A percentile compares a stretch with the other conserved stretches of the same genome.
Conservation (phyloP, 2,113 vertebrate genomes). For the Heterotilapia buettikoferi region DNA sequence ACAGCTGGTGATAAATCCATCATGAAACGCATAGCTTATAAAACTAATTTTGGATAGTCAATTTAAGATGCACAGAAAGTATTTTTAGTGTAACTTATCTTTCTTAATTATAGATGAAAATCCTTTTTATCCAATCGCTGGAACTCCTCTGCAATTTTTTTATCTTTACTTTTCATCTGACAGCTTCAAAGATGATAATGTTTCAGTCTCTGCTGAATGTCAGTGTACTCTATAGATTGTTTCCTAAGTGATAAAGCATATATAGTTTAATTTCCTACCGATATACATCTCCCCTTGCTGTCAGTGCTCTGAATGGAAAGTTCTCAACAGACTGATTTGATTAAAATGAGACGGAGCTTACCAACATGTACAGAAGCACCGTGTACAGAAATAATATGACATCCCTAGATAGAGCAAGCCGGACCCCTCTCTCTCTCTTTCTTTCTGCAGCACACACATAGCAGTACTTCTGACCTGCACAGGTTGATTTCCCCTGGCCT, state of each 20-base stretch:
- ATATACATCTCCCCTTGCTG: conserved; percentile 13
- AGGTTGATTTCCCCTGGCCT: conserved; percentile 59
- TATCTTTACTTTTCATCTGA: background rate
- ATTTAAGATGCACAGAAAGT: background rate
- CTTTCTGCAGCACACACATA: background rate
- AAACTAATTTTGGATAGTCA: background rate
- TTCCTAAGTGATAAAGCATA: conserved; percentile 2
- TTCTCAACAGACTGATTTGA: conserved; percentile 47
- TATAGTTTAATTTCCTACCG: conserved; percentile 31
- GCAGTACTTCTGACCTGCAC: conserved; percentile 28
- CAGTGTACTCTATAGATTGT: background rate
- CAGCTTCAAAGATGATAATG: background rate
- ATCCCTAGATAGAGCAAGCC: background rate
- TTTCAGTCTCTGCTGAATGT: background rate
- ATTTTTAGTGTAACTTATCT: background rate
- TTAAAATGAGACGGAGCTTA: conserved; percentile 38
- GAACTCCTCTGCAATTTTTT: background rate
- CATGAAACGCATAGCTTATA: background rate
- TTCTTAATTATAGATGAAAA: background rate
- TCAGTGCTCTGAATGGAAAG: conserved; percentile 4
- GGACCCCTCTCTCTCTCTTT: background rate
- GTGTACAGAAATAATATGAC: conserved; percentile 21
- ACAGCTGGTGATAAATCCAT: background rate
- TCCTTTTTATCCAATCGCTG: background rate
- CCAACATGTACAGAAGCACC: background rate